Evolutionary conservation across 1,140 invertebrate species (phyloP), one percentile per base, ranked within the genome.

Genomic region (Drosophila albomicans): DNA sequence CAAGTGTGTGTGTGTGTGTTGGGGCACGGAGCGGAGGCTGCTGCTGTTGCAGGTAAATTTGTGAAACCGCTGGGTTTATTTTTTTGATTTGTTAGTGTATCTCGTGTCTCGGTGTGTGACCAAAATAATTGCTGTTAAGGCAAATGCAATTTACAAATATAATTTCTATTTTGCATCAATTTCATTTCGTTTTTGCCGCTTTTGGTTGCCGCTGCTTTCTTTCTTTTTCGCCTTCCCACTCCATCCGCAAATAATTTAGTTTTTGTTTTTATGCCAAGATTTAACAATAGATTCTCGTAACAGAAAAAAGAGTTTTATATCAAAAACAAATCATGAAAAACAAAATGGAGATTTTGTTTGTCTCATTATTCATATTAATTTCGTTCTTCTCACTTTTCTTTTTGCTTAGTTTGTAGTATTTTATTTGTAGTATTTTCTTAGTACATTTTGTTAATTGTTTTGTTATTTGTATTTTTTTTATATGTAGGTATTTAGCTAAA

Each of bases 81-180:
- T 20, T 20, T 20, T 84, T 52, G 78, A 58, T 69, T 66, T 82
- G 58, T 48, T 20, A 62, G 16, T 48, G 30, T 52, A 58, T 64
- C 38, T 25, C 20, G 20, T 25, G 20, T 25, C 20, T 25, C 20
- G 20, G 25, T 68, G 48, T 48, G 28, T 54, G 30, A n/a, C 3
- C 28, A 54, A 63, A 63, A 54, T 63, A 72, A 72, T 63, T 66
- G n/a, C 32, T 57, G 67, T 81, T 79, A 87, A 87, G 82, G 82
- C 82, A 85, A 64, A 72, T 69, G 32, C 25, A 25, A 59, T 13
- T 45, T 75, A 67, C 66, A 68, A 61, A 46, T 68, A 68, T 67
- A 77, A 79, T 87, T 78, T 80, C 46, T 54, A 88, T 87, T 74
- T 77, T 88, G 79, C 84, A 87, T 79, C 82, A 87, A 87, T 88